phyloP scores from a whole-genome alignment of 2,888 invertebrate genomes.

The Marronus borbonicus region DNA sequence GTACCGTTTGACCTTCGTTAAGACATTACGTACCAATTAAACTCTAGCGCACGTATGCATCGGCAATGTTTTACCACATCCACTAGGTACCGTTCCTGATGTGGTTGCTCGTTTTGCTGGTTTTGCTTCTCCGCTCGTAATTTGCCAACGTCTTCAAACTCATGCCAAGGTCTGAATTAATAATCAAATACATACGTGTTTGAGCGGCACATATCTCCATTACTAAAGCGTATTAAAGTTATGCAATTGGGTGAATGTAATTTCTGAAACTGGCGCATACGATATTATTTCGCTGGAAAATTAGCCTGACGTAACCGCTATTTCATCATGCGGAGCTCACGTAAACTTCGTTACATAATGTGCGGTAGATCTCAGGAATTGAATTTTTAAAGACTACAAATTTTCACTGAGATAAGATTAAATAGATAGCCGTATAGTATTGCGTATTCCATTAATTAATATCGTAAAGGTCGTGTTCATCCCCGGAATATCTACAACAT shows the following conservation, averaged over 20 bases:
- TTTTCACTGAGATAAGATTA: no score
- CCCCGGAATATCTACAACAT: no score
- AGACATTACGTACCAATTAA: slow-evolving; percentile 33
- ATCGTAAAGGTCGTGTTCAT: no score
- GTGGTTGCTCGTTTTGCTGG: slow-evolving; percentile 9
- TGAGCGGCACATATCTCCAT: slow-evolving; percentile 10
- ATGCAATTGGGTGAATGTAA: slow-evolving; percentile 32
- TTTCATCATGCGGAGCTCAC: slow-evolving; percentile 14
- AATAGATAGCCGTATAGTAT: no score
- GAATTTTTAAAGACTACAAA: no score
- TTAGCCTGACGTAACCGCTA: slow-evolving; percentile 19
- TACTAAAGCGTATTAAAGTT: slow-evolving; percentile 33
- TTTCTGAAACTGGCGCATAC: slow-evolving; percentile 21
- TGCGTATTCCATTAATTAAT: no score
- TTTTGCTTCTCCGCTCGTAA: slow-evolving; percentile 22
- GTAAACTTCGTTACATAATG: slow-evolving; percentile 8
- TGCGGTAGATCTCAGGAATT: no score
- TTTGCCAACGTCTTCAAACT: slow-evolving; percentile 32
- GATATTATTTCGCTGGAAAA: slow-evolving; percentile 29
- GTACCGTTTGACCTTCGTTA: neutral
- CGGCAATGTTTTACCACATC: slow-evolving; percentile 2
- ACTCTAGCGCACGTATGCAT: slow-evolving; percentile 1
- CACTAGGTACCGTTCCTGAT: neutral
- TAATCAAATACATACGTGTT: slow-evolving; percentile 21
- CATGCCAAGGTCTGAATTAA: slow-evolving; percentile 43